phyloP scores from a whole-genome alignment of 2,113 vertebrate genomes.

The Sinocyclocheilus anophthalmus region DNA sequence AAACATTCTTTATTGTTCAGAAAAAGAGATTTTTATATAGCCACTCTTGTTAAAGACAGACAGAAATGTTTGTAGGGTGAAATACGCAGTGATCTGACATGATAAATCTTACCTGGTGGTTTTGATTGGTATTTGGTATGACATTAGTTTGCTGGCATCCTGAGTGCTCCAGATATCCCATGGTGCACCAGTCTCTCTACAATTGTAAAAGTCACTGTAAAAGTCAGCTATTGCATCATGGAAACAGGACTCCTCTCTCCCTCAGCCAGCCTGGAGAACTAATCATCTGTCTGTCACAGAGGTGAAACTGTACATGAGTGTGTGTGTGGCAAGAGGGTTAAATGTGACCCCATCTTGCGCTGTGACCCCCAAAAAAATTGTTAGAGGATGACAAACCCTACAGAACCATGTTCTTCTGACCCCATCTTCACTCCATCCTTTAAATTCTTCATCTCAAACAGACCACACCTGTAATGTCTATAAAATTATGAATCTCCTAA shows the following conservation, averaged over 20 bases:
- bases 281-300: slow-evolving; percentile 66
- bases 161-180: slow-evolving; percentile 46
- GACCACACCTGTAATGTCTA: neutral
- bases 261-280: slow-evolving; percentile 75
- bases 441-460: neutral
- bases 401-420: slow-evolving; percentile 47
- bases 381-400: slow-evolving; percentile 67
- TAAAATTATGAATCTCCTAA: neutral
- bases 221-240: slow-evolving; percentile 63
- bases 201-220: slow-evolving; percentile 68
- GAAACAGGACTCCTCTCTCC: slow-evolving; percentile 60
- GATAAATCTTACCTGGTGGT: neutral
- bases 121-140: slow-evolving; percentile 35
- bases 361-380: slow-evolving; percentile 58
- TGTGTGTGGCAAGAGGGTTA: slow-evolving; percentile 46
- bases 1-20: neutral
- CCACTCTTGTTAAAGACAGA: neutral
- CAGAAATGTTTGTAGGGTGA: neutral
- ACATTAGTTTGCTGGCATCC: slow-evolving; percentile 51
- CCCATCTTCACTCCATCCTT: slow-evolving; percentile 60
- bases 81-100: neutral
- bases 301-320: slow-evolving; percentile 42
- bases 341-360: slow-evolving; percentile 62
- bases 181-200: slow-evolving; percentile 55
- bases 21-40: neutral